Evolutionary conservation across 2,888 invertebrate genomes (phyloP), one percentile per base, ranked within the genome.

Genomic region (Macaria liturata): DNA sequence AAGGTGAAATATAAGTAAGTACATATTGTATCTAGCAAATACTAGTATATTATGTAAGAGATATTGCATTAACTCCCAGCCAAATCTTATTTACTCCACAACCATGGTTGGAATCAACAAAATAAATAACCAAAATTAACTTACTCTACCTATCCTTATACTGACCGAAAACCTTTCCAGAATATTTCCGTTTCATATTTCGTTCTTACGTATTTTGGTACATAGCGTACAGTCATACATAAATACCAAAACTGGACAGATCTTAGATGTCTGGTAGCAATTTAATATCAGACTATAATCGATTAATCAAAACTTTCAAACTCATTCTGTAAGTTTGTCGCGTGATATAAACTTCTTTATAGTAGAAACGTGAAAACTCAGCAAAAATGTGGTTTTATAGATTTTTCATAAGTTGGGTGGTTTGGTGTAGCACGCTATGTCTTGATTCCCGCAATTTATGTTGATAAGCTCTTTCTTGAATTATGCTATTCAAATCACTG

Each of bases 81-180:
- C 61, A 48, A 51, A 62, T 57, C 64, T 59, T 49, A 50, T 61
- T 57, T 62, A 66, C 55, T 69, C 65, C 42, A 43, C 53, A 55
- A 58, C 55, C 9, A 51, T 59, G 56, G 62, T 67, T 57, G 62
- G 48, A 57, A 68, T 64, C 65, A 65, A 65, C 59, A 55, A 74
- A 74, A 74, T 73, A 75, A 74, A 75, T 74, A 75, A 70, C 61
- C 68, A 68, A 68, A 59, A 48, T 47, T 55, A 55, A 55, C 54
- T 59, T 59, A 59, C n/a, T 43, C 34, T 52, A 55, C 20, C 43
- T 54, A 59, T 40, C 30, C 54, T 52, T 55, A 60, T 52, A 59
- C 59, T 56, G 59, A 60, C 55, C 55, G 59, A 45, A 40, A 51
- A 49, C 52, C 52, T 46, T 49, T 37, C 44, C 47, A 59, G 44